Evolutionary conservation across 2,888 invertebrate species (phyloP), one percentile per base, ranked within the genome.

Genomic region (Lamellibrachia columna): DNA sequence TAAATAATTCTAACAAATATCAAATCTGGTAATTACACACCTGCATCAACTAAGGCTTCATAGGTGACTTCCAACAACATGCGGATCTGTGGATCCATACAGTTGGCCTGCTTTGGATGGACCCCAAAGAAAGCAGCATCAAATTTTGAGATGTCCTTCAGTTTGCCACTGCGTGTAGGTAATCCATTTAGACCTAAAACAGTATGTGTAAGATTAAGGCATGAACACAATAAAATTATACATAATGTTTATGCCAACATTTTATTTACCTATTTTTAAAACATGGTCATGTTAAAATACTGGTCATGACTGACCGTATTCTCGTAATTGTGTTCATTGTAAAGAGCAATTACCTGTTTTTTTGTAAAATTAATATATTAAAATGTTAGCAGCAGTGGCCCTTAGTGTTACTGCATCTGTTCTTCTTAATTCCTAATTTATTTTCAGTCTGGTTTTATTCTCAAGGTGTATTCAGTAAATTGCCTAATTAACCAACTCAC

Each of bases 31-130:
- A 11, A 52, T 15, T 52, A 53, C 91, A 90, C 92, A 96, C 96
- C 96, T 94, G 96, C 95, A 95, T 96, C 96, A 92, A 96, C 94
- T 28, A 96, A 95, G 3, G 96, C 95, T 94, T 96, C 96, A 94
- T 96, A 95, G 3, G 96, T 94, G 6, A 95, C 96, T 93, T 96
- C 99, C 92, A 99, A 97, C 94, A 99, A 97, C 96, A 99, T 97
- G 94, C 99, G 97, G 94, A 99, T 97, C 94, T 96, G 96, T 15
- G 96, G 96, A 93, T 96, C 96, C 96, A 96, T 96, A 90, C 94
- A 94, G 93, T 96, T 95, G 3, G 96, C 96, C 93, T 96, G 96
- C 93, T 96, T 96, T 0, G 96, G 96, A 92, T 95, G 95, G 52
- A 97, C 96, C 58, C 96, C 95, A 94, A 96, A 96, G 94, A 96